Percentiles rank a stretch among this genome's conserved stretches.
phyloP scores from a whole-genome alignment of 92 coral and sea anemone species.

The Meandrina meandrites region DNA sequence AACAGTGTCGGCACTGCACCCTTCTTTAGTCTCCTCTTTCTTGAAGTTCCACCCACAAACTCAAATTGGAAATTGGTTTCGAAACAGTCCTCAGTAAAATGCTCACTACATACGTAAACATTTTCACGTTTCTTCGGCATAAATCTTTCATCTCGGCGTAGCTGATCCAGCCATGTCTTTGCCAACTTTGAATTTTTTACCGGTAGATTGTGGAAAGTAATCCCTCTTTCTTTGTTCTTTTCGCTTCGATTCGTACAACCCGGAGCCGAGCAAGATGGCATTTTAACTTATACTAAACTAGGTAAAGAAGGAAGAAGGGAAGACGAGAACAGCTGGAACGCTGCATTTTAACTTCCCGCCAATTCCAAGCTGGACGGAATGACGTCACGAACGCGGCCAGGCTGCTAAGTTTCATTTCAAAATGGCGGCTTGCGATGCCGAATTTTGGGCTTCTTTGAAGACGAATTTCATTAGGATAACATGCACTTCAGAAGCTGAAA shows the following conservation, averaged over 20 bases:
- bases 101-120: background rate
- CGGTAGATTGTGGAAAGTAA: background rate
- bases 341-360: constrained; percentile 19
- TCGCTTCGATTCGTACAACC: background rate
- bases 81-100: constrained; percentile 11
- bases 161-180: background rate
- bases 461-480: background rate
- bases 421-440: background rate
- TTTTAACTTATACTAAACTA: background rate
- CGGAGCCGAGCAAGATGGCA: background rate
- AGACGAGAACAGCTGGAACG: too few relatives aligned
- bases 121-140: background rate
- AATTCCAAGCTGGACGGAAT: constrained; percentile 8
- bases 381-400: constrained; percentile 14
- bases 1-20: constrained; percentile 16
- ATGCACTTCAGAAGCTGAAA: constrained; percentile 5
- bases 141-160: background rate
- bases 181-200: background rate
- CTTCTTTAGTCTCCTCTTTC: background rate
- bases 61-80: background rate
- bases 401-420: background rate
- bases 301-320: too few relatives aligned
- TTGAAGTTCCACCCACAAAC: background rate
- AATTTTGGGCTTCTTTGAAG: constrained; percentile 9
- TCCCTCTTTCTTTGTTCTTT: background rate